A percentile compares a stretch with the other conserved stretches of the same genome.
These are phyloP conservation scores for Rynchops niger DNA, from an alignment of 2,113 vertebrate species.

Conservation along the genomic window DNA sequence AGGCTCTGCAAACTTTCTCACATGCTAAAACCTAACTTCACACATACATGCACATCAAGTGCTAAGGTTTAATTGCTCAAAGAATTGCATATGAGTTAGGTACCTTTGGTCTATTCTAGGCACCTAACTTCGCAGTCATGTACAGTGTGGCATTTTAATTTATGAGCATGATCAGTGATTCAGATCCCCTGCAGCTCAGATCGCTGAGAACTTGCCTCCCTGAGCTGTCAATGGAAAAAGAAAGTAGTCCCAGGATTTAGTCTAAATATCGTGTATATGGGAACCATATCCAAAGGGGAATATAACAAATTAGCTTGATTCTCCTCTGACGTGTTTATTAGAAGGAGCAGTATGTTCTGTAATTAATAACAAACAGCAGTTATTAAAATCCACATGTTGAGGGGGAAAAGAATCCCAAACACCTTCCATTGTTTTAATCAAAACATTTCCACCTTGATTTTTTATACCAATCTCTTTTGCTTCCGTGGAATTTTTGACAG, in stretches of 20 bases:
- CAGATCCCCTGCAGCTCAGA: background rate
- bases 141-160: background rate
- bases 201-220: background rate
- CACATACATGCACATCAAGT: background rate
- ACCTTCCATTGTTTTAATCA: background rate
- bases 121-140: background rate
- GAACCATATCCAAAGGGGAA: constrained; percentile 12
- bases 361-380: constrained; percentile 55
- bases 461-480: background rate
- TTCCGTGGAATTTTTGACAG: background rate
- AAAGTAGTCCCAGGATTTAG: background rate
- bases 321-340: constrained; percentile 3
- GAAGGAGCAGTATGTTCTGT: constrained; percentile 33
- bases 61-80: constrained; percentile 11
- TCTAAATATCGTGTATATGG: background rate
- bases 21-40: constrained; percentile 24
- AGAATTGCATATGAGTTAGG: background rate
- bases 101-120: constrained; percentile 1
- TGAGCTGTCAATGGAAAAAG: background rate
- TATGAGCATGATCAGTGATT: background rate
- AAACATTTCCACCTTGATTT: background rate
- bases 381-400: constrained; percentile 25
- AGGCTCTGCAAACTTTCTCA: background rate
- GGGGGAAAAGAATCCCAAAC: background rate
- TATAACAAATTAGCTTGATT: constrained; percentile 36